Base-by-base conservation (phyloP, 53 echinoderm and acorn worm genomes). In the Temnopleurus reevesii region DNA sequence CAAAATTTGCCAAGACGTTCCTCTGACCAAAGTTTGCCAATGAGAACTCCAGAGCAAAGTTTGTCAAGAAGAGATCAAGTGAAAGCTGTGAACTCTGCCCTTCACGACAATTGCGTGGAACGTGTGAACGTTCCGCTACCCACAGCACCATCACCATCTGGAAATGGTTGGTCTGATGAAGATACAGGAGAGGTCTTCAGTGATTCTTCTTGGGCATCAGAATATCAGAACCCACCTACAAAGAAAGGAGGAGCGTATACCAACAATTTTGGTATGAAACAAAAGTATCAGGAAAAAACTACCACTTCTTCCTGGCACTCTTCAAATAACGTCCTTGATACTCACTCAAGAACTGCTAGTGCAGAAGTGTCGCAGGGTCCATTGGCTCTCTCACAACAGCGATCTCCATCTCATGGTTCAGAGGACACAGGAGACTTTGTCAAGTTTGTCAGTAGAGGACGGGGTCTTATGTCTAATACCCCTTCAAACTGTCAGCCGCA, bases 101-200 rank as follows among this genome's bases (percentile, higher is more conserved):
- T 34, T 71, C 36, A 19, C 18, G 10, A 79, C 28, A 28, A 12
- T 46, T 15, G 46, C n/a, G 2, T 49, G 10, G 41, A 4, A 3
- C 36, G 49, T n/a, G 21, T 21, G 71, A 41, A 79, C 15, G 15
- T 51, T 15, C 53, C 8, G 53, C 53, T 51, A 51, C 53, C 53
- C 8, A 51, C 9, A 10, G 8, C 53, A 8, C 53, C 53, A 51
- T 15, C 53, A 15, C 53, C 53, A 15, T 51, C 53, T 51, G 53
- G 53, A 10, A 15, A 51, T 9, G 13, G 28, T 13, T 19, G 36
- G 15, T 53, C 55, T 1, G 83, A 56, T 83, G 83, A 83, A 55
- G 51, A 83, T 1, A 83, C 83, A 18, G 83, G 83, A 23, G 83
- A 83, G 36, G 55, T 34, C 35, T 83, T 83, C 38, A 55, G 36